These are phyloP conservation scores for Selene dorsalis DNA, from an alignment of 2,797 vertebrate genomes.

Conservation along the genomic window DNA sequence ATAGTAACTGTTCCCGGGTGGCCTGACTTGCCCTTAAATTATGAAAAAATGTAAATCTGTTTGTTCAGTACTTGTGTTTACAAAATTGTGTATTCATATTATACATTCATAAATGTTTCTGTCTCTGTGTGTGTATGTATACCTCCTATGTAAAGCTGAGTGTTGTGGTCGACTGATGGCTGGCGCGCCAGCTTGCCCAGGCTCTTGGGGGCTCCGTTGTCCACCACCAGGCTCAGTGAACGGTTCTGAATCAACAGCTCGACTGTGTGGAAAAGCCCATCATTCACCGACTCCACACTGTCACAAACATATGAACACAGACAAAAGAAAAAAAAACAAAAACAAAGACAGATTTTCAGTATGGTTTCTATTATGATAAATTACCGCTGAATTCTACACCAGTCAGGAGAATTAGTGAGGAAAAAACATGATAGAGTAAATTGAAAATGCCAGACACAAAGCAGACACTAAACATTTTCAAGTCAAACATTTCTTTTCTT, in stretches of 20 bases:
- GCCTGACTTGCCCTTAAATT: too few species aligned
- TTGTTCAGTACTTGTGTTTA: constrained; percentile 5
- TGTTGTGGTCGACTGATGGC: constrained; percentile 89
- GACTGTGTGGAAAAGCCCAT: constrained; percentile 95
- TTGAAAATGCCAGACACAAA: constrained; percentile 59
- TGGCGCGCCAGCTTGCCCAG: constrained; percentile 94
- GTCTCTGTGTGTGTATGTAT: constrained; percentile 31
- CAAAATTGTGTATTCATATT: neutral
- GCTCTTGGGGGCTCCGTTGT: constrained; percentile 94
- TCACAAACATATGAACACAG: constrained; percentile 37
- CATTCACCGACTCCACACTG: constrained; percentile 96
- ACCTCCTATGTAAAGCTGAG: constrained; percentile 98
- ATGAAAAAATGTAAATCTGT: constrained; percentile 29
- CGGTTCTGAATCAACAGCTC: constrained; percentile 96
- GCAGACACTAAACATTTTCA: constrained; percentile 57
- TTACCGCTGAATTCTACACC: constrained; percentile 51
- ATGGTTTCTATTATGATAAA: constrained; percentile 57
- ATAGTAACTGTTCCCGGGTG: too few species aligned
- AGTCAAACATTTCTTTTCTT: constrained; percentile 39
- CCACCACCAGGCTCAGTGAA: constrained; percentile 95
- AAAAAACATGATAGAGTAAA: constrained; percentile 40
- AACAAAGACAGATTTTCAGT: constrained; percentile 45
- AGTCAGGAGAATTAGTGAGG: constrained; percentile 44
- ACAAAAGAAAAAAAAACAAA: neutral
- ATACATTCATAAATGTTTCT: neutral